These are phyloP conservation scores for Actenoides lindsayi DNA, from an alignment of 2,113 vertebrate genomes.

Conservation along the genomic window DNA sequence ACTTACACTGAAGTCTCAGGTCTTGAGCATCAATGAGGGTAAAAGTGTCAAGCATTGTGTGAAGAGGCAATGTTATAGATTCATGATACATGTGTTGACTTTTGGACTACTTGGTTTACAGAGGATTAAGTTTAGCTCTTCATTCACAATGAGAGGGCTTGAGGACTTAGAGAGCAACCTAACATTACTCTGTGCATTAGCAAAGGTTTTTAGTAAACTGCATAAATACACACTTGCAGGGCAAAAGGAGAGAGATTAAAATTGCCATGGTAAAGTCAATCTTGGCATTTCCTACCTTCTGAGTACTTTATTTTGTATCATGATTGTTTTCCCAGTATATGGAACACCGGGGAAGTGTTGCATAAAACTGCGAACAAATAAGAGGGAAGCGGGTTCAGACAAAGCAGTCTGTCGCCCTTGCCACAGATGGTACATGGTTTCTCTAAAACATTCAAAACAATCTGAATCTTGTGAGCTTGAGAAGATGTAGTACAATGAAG, in stretches of 20 bases:
- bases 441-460: neutral
- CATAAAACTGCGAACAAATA: slow-evolving; percentile 32
- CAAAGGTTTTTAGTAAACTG: slow-evolving; percentile 1
- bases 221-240: neutral
- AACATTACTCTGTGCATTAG: neutral
- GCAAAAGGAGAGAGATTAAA: neutral
- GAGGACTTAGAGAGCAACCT: neutral
- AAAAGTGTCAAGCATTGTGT: neutral
- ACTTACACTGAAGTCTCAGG: neutral
- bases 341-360: neutral
- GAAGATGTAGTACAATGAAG: neutral
- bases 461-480: neutral
- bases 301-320: neutral
- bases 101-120: slow-evolving; percentile 24
- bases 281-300: neutral
- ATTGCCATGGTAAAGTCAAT: neutral
- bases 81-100: neutral
- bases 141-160: neutral
- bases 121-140: slow-evolving; percentile 30
- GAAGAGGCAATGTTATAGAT: slow-evolving; percentile 4
- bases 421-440: neutral
- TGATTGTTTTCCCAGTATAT: slow-evolving; percentile 5
- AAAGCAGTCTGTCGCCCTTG: slow-evolving; percentile 4
- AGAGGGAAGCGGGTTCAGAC: slow-evolving; percentile 15
- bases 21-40: slow-evolving; percentile 9